These are phyloP conservation scores for Circaetus gallicus DNA, from an alignment of 2,113 vertebrate species.

Conservation along the genomic window DNA sequence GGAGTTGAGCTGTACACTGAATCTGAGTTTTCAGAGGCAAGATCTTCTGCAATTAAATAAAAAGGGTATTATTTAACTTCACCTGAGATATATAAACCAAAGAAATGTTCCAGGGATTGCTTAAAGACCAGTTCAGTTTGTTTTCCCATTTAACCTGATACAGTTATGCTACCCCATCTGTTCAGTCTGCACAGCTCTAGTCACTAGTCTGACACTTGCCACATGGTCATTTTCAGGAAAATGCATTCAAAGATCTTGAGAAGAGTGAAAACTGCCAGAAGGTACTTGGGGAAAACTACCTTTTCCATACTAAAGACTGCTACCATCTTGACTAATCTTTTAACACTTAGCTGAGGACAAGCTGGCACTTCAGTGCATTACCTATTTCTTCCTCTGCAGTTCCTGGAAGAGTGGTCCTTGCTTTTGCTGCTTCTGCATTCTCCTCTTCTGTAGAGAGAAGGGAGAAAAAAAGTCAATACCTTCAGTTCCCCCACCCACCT, in stretches of 20 bases:
- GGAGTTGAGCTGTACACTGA: constrained; percentile 83
- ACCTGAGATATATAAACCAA: background rate
- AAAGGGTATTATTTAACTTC: background rate
- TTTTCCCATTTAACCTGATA: background rate
- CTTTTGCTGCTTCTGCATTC: constrained; percentile 76
- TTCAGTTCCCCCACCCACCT: background rate
- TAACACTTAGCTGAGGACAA: background rate
- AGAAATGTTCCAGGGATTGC: background rate
- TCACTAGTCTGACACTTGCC: background rate
- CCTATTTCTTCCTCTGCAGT: constrained; percentile 76
- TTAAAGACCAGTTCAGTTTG: background rate
- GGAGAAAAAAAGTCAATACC: background rate
- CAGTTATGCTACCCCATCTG: background rate
- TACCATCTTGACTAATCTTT: background rate
- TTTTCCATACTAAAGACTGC: background rate
- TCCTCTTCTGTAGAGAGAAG: constrained; percentile 68
- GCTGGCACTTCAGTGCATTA: constrained; percentile 3
- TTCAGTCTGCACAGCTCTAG: background rate
- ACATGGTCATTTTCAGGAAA: background rate
- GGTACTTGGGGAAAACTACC: background rate
- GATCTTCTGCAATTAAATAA: constrained; percentile 82
- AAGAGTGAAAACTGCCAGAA: background rate
- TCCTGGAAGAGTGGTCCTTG: constrained; percentile 73
- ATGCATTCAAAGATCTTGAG: background rate
- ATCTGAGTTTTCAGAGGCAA: constrained; percentile 91